A percentile compares a stretch with the other conserved stretches of the same genome.
Conservation (phyloP, 2,797 vertebrate species). For the Phrynocephalus forsythii region DNA sequence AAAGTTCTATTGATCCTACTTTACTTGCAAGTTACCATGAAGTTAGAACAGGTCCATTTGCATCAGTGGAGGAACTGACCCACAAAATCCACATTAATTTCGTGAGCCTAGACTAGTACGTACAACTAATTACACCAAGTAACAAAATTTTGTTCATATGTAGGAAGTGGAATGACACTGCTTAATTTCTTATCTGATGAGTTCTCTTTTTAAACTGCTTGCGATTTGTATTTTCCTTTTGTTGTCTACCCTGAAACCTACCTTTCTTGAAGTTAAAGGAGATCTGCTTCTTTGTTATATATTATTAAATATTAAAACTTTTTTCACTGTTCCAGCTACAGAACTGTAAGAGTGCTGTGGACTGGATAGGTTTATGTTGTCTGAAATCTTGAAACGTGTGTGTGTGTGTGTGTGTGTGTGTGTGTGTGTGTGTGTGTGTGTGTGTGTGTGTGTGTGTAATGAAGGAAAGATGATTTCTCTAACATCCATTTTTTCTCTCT, state of each 20-base stretch:
- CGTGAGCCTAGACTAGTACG: no score
- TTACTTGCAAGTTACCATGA: no score
- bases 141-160: no score
- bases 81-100: no score
- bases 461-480: background rate
- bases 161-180: background rate
- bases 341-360: background rate
- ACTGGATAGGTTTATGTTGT: background rate
- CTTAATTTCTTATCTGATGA: background rate
- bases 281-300: no score
- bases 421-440: no score
- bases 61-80: no score
- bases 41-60: no score
- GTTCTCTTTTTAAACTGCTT: background rate
- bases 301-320: background rate
- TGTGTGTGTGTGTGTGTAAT: background rate
- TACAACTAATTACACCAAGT: no score
- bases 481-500: constrained; percentile 32
- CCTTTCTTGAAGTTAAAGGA: background rate
- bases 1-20: no score
- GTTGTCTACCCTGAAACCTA: background rate
- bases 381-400: background rate
- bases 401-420: background rate
- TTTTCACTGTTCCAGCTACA: background rate
- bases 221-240: background rate